phyloP scores from a whole-genome alignment of 1,140 invertebrate species.

The Lamellibrachia luymesi region DNA sequence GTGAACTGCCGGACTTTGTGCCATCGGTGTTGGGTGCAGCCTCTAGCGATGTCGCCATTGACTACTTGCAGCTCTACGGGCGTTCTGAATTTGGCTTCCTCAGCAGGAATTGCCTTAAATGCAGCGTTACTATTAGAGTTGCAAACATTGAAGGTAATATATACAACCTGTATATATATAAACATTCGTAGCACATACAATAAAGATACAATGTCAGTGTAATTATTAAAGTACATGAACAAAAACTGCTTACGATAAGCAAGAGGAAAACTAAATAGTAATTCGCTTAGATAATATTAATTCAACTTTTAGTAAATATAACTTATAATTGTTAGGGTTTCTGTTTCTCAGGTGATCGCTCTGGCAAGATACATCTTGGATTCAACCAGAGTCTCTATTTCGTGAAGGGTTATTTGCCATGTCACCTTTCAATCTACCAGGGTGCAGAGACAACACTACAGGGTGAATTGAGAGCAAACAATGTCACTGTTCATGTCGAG shows the following conservation, averaged over 20 bases:
- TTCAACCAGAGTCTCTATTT: slow-evolving; percentile 43
- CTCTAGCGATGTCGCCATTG: slow-evolving; percentile 26
- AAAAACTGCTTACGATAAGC: too few species aligned
- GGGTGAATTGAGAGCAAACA: slow-evolving; percentile 41
- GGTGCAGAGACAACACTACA: slow-evolving; percentile 38
- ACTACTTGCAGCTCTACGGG: slow-evolving; percentile 37
- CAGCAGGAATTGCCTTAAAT: slow-evolving; percentile 25
- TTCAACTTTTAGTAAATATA: too few species aligned
- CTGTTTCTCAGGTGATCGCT: slow-evolving; percentile 32
- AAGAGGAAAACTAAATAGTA: too few species aligned
- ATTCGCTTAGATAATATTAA: too few species aligned
- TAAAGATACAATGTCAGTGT: too few species aligned
- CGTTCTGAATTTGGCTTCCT: slow-evolving; percentile 38
- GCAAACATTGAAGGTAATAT: slow-evolving; percentile 29
- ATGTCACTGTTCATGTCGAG: slow-evolving; percentile 38
- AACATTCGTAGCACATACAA: too few species aligned
- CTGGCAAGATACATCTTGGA: slow-evolving; percentile 39
- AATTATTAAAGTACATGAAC: too few species aligned
- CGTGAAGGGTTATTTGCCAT: slow-evolving; percentile 36
- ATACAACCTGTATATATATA: too few species aligned
- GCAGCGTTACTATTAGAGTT: slow-evolving; percentile 29
- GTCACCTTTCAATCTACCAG: slow-evolving; percentile 38
- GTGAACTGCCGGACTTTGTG: background rate
- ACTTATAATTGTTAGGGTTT: background rate
- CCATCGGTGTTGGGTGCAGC: background rate